phyloP scores from a whole-genome alignment of 2,888 invertebrate species.

The Netelia inedita region DNA sequence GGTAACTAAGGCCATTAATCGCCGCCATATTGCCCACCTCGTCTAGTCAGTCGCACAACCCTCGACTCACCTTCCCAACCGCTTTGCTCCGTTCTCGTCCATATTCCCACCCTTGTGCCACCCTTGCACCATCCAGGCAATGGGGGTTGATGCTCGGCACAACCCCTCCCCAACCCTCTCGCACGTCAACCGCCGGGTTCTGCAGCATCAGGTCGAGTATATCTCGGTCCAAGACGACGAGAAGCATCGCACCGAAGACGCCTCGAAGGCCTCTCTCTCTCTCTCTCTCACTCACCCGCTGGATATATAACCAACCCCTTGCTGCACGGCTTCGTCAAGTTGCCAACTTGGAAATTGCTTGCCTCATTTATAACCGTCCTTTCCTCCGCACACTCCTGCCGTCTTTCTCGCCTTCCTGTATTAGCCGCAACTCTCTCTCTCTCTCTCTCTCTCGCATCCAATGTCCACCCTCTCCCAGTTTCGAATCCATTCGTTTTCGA shows the following conservation, averaged over 20 bases:
- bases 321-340: conserved; percentile 76
- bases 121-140: conserved; percentile 39
- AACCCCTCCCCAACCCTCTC: conserved; percentile 16
- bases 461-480: conserved; percentile 26
- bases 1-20: conserved; percentile 81
- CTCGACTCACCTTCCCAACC: conserved; percentile 66
- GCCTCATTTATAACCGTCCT: conserved; percentile 80
- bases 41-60: conserved; percentile 77
- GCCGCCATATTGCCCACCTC: conserved; percentile 79
- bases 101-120: conserved; percentile 23
- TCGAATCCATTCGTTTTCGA: conserved; percentile 9
- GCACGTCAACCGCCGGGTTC: conserved; percentile 66
- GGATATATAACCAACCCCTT: conserved; percentile 53
- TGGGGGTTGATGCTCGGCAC: conserved; percentile 52
- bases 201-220: conserved; percentile 68
- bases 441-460: background rate
- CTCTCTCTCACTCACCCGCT: conserved; percentile 47
- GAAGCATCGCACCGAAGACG: conserved; percentile 50
- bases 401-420: conserved; percentile 26
- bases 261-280: conserved; percentile 44
- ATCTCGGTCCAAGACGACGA: conserved; percentile 61
- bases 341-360: conserved; percentile 83
- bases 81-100: conserved; percentile 35
- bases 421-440: conserved; percentile 16
- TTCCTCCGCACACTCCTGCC: conserved; percentile 33